A percentile compares a stretch with the other conserved stretches of the same genome.
Evolutionary conservation across 1,140 invertebrate genomes (phyloP).

Genomic region (Holotrichia oblita): DNA sequence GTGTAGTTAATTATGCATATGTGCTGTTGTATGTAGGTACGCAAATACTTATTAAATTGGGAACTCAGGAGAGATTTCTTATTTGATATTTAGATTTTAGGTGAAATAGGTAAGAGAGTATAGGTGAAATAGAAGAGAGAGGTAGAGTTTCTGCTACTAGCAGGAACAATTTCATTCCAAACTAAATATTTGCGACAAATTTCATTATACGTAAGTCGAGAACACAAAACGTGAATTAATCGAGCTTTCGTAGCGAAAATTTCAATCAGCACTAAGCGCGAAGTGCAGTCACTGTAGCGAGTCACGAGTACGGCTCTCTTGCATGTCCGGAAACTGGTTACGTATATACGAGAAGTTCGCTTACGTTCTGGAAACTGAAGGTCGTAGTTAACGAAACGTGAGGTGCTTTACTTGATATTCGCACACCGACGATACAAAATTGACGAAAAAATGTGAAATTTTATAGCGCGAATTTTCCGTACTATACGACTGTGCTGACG

Average conservation of each 20-base stretch:
- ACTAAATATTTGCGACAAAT: constrained; percentile 2
- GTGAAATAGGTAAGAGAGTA: no score
- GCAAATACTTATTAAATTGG: no score
- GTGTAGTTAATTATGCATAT: no score
- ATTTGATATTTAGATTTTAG: no score
- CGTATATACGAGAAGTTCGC: background rate
- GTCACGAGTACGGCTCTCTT: background rate
- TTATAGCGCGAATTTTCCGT: background rate
- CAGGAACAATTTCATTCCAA: background rate
- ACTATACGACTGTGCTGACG: constrained; percentile 9
- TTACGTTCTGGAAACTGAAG: background rate
- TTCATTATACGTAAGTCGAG: background rate
- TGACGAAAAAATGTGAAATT: background rate
- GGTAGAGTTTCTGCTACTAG: background rate
- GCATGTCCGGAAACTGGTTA: background rate
- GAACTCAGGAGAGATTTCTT: no score
- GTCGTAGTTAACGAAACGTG: background rate
- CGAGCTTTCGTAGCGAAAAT: constrained; percentile 22
- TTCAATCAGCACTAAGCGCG: background rate
- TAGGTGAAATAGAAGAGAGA: no score
- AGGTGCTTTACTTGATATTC: background rate
- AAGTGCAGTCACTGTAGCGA: background rate
- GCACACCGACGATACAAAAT: background rate
- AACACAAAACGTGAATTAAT: background rate
- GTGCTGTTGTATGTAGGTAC: no score